Evolutionary conservation across 1,140 invertebrate species (phyloP).

Genomic region (Drosophila ohnishii): DNA sequence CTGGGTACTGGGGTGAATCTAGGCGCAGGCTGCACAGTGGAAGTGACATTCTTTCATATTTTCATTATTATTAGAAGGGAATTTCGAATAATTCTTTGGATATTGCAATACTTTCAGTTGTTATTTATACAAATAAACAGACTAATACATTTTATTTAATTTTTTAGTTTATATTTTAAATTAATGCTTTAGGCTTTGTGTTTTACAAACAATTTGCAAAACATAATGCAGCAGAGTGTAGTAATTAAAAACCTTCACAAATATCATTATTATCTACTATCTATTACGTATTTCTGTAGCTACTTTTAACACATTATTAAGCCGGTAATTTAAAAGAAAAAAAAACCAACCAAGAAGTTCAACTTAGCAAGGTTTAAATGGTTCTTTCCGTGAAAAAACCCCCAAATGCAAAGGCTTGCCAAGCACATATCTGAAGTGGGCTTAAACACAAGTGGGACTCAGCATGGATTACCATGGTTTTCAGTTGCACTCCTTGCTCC

Average conservation of each 20-base stretch:
- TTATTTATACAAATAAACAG: too few relatives aligned
- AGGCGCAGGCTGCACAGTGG: constrained; percentile 3
- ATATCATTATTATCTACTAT: too few relatives aligned
- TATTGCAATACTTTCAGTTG: not conserved
- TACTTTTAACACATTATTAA: too few relatives aligned
- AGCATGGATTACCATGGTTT: not conserved
- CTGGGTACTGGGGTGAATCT: not conserved
- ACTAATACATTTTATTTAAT: too few relatives aligned
- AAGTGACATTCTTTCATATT: not conserved
- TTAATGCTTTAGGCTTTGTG: too few relatives aligned
- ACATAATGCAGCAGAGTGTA: too few relatives aligned
- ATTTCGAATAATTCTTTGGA: not conserved
- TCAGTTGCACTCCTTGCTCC: not conserved
- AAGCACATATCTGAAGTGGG: not conserved
- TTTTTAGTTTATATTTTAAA: too few relatives aligned
- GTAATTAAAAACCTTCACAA: too few relatives aligned
- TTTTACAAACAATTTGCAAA: too few relatives aligned
- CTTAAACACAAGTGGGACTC: not conserved
- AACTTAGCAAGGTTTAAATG: not conserved
- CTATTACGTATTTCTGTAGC: too few relatives aligned
- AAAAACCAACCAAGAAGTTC: too few relatives aligned
- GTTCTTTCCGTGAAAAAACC: not conserved
- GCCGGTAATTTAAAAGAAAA: too few relatives aligned
- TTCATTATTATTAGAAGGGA: not conserved
- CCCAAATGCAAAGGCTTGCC: not conserved